These are phyloP conservation scores for Heloderma charlesbogerti DNA, from an alignment of 2,113 vertebrate genomes.

Conservation along the genomic window DNA sequence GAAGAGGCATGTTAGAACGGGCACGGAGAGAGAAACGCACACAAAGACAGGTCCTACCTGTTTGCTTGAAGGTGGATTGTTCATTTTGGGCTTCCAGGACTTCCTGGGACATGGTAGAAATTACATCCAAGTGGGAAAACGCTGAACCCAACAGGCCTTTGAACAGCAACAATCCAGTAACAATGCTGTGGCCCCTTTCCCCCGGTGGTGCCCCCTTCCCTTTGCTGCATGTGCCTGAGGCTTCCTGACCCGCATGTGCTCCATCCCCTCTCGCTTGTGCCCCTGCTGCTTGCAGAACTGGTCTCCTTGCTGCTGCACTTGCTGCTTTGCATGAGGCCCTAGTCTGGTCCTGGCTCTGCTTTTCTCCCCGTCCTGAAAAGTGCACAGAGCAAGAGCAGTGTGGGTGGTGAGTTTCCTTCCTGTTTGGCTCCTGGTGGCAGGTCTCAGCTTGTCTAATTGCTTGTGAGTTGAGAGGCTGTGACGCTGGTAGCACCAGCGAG, in stretches of 20 bases:
- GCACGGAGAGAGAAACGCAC: background rate
- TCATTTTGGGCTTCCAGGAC: accelerated
- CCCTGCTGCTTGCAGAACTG: background rate
- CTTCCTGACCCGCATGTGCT: accelerated
- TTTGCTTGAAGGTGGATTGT: accelerated
- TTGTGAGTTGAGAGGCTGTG: background rate
- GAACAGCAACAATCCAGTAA: accelerated
- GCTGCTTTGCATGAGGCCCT: background rate
- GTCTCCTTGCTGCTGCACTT: accelerated
- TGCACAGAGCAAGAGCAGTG: accelerated
- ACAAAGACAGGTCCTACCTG: constrained; percentile 34
- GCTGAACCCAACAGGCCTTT: too few species aligned
- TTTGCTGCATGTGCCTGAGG: accelerated
- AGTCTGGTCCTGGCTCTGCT: accelerated
- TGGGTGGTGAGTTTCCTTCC: accelerated
- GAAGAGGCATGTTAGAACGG: accelerated
- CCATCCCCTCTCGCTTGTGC: background rate
- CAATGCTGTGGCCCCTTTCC: background rate
- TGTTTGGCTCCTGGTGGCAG: background rate
- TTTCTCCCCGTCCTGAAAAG: accelerated
- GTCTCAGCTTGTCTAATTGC: accelerated
- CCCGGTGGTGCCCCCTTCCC: background rate
- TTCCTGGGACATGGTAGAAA: background rate
- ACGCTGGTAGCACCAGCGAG: accelerated
- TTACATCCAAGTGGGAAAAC: accelerated